Base-by-base conservation (phyloP, 2,888 invertebrate species). In the Nesidiocoris tenuis region DNA sequence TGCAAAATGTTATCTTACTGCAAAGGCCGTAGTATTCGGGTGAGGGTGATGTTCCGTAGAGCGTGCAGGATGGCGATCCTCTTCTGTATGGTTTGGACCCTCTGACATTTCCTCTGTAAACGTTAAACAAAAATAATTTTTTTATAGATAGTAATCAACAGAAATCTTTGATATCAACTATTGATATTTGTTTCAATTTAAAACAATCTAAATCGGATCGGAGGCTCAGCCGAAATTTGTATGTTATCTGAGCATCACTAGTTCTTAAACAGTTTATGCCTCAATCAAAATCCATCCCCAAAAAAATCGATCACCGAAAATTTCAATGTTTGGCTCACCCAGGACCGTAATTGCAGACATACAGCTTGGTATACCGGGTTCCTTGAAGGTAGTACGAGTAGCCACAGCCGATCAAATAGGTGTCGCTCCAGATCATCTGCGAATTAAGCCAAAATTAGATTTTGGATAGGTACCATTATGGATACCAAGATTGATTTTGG, bases 361-460 rank as follows among this genome's bases (percentile, higher is more conserved):
- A 93, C 77, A 92, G 87, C 84, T 92, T 93, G 80, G 91, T 91
- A 83, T 91, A 93, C 80, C 88, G 85, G 1, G 83, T 79, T 1
- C 88, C 87, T 81, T 93, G 91, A 82, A 90, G 90, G 85, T 92
- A 95, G 84, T 90, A 92, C 0, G 93, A 88, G 83, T 88, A 95
- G 24, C 95, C 95, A 82, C 95, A 96, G 76, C 96, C 96, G 72
- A 96, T 88, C 80, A 91, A 86, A 82, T 90, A 90, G 12, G 94
- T 93, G 82, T 92, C 90, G 76, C 92, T 92, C 95, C 95, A 96
- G 74, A 95, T 90, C 84, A 95, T 87, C 93, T 95, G 61, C 9
- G 39, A 54, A n/a, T n/a, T n/a, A n/a, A n/a, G n/a, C n/a, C n/a
- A n/a, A n/a, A n/a, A n/a, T n/a, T n/a, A n/a, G 9, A n/a, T n/a